Conservation (phyloP, 53 echinoderm and acorn worm genomes). For the Luidia sarsii region DNA sequence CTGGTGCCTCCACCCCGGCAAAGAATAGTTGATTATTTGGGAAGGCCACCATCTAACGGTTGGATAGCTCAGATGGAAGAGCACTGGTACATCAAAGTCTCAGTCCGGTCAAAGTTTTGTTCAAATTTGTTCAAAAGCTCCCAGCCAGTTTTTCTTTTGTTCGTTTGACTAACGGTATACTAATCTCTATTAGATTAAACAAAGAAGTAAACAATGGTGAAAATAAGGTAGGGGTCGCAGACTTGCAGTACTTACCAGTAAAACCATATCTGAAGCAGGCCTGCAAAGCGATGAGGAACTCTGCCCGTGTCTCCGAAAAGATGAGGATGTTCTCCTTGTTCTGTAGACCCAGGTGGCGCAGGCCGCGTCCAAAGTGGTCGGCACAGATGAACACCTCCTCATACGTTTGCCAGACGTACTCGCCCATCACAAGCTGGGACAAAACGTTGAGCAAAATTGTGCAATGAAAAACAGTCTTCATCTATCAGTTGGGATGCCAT, state of each 20-base stretch:
- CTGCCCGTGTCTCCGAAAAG: conserved; percentile 87
- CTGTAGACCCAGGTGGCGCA: conserved; percentile 70
- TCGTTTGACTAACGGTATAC: neutral
- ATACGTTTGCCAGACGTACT: conserved; percentile 82
- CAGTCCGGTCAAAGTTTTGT: too few species aligned
- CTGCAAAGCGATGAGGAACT: conserved; percentile 79
- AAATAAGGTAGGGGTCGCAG: too few species aligned
- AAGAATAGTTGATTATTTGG: too few species aligned
- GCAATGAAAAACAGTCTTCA: too few species aligned
- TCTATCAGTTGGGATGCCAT: too few species aligned
- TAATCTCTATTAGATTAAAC: neutral
- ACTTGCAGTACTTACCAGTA: conserved; percentile 73
- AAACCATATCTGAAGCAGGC: conserved; percentile 89
- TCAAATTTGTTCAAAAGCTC: too few species aligned
- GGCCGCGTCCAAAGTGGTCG: conserved; percentile 79
- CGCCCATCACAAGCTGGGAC: conserved; percentile 73
- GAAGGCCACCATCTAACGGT: too few species aligned
- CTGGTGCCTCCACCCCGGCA: too few species aligned
- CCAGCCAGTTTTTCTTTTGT: too few species aligned
- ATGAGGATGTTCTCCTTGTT: conserved; percentile 79
- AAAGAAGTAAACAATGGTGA: too few species aligned
- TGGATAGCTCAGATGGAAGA: too few species aligned
- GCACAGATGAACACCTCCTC: conserved; percentile 60
- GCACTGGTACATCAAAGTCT: too few species aligned
- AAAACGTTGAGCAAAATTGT: neutral